phyloP scores from a whole-genome alignment of 2,113 vertebrate species.

The Kobus ellipsiprymnus region DNA sequence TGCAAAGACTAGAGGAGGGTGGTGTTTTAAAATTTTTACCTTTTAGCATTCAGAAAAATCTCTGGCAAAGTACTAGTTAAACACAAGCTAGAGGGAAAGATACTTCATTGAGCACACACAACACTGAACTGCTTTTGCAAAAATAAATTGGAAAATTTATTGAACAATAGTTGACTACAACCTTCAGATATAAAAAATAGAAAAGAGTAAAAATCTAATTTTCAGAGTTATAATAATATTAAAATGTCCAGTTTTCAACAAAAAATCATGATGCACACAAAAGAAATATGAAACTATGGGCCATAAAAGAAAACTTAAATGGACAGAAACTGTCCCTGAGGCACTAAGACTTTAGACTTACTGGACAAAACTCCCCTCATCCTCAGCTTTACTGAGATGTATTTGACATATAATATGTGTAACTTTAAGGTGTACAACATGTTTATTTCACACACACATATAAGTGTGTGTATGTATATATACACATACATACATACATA shows the following conservation, averaged over 20 bases:
- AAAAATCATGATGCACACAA: not conserved
- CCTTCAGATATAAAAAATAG: not conserved
- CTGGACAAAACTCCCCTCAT: not conserved
- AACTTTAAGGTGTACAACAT: not conserved
- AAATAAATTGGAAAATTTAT: not conserved
- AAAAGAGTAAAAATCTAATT: not conserved
- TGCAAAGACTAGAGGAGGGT: not conserved
- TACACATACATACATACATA: fast-evolving
- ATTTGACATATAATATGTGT: not conserved
- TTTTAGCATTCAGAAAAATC: not conserved
- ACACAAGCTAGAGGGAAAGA: not conserved
- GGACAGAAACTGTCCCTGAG: not conserved
- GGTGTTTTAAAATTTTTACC: not conserved
- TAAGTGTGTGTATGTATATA: not conserved
- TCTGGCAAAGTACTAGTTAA: not conserved
- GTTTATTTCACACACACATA: not conserved
- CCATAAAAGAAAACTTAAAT: not conserved
- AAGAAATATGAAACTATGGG: not conserved
- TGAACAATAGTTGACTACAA: not conserved
- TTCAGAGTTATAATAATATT: not conserved
- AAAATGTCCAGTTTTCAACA: not conserved
- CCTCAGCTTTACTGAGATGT: not conserved
- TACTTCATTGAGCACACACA: not conserved
- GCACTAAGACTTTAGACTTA: not conserved
- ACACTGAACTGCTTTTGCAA: not conserved